These are phyloP conservation scores for Homarus americanus DNA, from an alignment of 1,140 invertebrate species.

Conservation along the genomic window DNA sequence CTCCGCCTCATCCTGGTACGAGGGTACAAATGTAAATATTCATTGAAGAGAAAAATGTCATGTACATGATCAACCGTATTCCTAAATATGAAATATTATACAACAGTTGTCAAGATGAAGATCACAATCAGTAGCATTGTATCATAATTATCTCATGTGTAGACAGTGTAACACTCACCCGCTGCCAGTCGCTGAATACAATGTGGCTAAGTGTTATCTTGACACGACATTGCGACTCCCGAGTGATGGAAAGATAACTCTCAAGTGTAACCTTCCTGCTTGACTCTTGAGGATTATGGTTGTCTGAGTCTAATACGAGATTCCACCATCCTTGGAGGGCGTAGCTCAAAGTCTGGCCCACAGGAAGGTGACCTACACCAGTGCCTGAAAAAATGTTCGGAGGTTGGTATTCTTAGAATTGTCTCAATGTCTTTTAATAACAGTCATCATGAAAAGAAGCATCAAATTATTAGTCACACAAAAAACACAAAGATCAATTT, in stretches of 20 bases:
- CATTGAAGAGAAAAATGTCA: no score
- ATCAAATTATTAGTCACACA: no score
- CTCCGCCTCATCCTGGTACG: not conserved
- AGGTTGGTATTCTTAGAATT: not conserved
- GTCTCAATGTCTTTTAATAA: no score
- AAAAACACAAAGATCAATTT: no score
- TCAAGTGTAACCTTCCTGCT: not conserved
- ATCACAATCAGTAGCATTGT: no score
- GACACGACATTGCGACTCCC: not conserved
- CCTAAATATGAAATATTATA: no score
- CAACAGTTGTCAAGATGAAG: no score
- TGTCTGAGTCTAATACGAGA: not conserved
- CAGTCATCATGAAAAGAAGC: no score
- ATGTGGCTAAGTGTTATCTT: not conserved
- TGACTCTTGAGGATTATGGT: not conserved
- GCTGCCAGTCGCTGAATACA: slow-evolving; percentile 3
- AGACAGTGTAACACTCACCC: not conserved
- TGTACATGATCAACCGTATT: no score
- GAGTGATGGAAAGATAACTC: not conserved
- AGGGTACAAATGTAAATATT: not conserved
- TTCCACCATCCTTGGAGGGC: not conserved
- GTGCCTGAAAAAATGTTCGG: no score
- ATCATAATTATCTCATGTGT: not conserved
- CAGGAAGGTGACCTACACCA: not conserved
- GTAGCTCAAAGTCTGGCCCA: not conserved